phyloP scores from a whole-genome alignment of 2,113 vertebrate genomes.

The Passer domesticus region DNA sequence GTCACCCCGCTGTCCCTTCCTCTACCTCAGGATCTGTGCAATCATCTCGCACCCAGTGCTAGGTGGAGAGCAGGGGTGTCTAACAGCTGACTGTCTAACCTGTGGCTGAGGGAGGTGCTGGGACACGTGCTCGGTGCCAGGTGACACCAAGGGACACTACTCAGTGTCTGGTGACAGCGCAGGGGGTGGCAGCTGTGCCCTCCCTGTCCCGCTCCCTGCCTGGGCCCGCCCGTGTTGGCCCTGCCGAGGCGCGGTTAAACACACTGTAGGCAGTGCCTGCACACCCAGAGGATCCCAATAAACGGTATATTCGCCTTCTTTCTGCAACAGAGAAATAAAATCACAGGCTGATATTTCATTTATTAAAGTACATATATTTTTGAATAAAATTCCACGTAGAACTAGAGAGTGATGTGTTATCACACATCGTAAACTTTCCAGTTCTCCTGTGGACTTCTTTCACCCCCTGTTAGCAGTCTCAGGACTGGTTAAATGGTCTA shows the following conservation, averaged over 20 bases:
- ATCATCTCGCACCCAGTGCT: neutral
- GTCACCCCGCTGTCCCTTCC: fast-evolving
- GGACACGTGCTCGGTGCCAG: fast-evolving
- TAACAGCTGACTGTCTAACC: neutral
- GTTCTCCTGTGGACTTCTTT: neutral
- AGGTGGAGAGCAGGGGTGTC: neutral
- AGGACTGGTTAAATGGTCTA: neutral
- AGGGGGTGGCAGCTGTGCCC: too few species aligned
- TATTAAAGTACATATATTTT: neutral
- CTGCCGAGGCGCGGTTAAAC: neutral
- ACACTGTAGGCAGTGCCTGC: fast-evolving
- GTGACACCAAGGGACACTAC: neutral
- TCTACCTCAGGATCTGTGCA: neutral
- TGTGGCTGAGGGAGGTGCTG: neutral
- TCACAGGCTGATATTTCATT: neutral
- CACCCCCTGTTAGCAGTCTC: neutral
- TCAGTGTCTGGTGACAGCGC: fast-evolving
- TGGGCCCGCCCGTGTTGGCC: neutral
- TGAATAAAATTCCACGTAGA: neutral
- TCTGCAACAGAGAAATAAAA: neutral
- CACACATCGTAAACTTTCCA: neutral
- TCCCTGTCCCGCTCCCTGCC: neutral
- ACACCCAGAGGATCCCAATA: neutral
- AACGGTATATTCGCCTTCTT: neutral
- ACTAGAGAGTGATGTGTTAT: neutral